Evolutionary conservation across 2,113 vertebrate species (phyloP).

Genomic region (Chloropsis cyanopogon): DNA sequence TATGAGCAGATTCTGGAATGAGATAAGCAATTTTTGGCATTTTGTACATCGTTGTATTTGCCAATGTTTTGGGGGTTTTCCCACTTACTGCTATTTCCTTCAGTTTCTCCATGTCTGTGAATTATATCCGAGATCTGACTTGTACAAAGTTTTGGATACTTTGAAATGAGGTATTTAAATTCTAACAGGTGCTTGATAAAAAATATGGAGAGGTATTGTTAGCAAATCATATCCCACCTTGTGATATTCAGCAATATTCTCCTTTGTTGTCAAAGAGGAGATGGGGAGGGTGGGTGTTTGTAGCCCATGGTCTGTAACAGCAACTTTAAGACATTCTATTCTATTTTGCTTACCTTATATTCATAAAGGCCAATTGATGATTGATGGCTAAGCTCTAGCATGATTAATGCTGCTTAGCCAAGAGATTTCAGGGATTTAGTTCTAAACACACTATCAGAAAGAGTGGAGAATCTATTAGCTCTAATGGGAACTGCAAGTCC

Average conservation of each 20-base stretch:
- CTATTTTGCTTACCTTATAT: not conserved
- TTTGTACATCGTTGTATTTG: not conserved
- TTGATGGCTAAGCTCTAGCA: not conserved
- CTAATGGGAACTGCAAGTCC: not conserved
- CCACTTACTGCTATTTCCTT: not conserved
- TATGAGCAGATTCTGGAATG: not conserved
- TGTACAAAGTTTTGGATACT: not conserved
- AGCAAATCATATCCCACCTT: not conserved
- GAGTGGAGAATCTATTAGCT: not conserved
- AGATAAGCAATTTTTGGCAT: not conserved
- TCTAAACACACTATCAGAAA: not conserved
- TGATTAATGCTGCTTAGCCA: not conserved
- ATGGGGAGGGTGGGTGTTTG: not conserved
- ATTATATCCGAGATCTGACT: not conserved
- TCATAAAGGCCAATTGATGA: not conserved
- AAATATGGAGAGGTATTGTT: not conserved
- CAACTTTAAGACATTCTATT: not conserved
- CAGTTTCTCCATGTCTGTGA: not conserved
- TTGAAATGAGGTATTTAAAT: not conserved
- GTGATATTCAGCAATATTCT: not conserved
- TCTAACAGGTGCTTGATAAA: not conserved
- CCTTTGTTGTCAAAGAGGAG: not conserved
- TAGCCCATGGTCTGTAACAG: not conserved
- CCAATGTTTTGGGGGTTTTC: not conserved
- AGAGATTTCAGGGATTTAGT: not conserved